Conservation (phyloP, 1,140 invertebrate genomes). For the Melanaphis sacchari region DNA sequence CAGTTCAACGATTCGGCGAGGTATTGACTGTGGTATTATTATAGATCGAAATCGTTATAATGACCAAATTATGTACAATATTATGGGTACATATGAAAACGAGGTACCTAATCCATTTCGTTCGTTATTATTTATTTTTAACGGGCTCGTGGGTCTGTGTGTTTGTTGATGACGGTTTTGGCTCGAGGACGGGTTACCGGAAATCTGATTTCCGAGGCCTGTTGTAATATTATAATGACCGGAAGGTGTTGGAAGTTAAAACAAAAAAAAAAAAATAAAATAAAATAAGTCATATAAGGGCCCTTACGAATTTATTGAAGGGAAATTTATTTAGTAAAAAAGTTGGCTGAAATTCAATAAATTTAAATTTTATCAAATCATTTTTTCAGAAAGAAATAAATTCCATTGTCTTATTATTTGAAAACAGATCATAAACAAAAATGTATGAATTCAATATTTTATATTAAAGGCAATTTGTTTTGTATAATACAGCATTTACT, state of each 20-base stretch:
- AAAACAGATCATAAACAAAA: background rate
- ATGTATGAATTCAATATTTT: background rate
- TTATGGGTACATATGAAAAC: background rate
- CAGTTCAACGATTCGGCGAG: background rate
- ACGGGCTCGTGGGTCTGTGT: background rate
- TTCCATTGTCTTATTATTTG: background rate
- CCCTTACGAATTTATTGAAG: background rate
- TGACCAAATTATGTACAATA: background rate
- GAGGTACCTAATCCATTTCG: background rate
- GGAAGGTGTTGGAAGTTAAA: background rate
- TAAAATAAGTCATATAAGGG: background rate
- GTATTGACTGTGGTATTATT: background rate
- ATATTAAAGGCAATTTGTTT: too few relatives aligned
- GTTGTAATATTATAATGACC: background rate
- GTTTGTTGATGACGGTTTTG: constrained; percentile 2
- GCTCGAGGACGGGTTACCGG: background rate
- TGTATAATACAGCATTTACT: too few relatives aligned
- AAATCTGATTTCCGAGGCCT: background rate
- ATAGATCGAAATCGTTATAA: background rate
- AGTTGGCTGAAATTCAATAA: background rate
- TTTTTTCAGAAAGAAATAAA: background rate
- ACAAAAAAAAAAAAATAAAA: background rate
- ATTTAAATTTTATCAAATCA: background rate
- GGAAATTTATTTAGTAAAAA: background rate
- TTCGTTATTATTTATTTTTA: background rate